These are phyloP conservation scores for Pollimyrus isidori DNA, from an alignment of 2,113 vertebrate species.

Conservation along the genomic window DNA sequence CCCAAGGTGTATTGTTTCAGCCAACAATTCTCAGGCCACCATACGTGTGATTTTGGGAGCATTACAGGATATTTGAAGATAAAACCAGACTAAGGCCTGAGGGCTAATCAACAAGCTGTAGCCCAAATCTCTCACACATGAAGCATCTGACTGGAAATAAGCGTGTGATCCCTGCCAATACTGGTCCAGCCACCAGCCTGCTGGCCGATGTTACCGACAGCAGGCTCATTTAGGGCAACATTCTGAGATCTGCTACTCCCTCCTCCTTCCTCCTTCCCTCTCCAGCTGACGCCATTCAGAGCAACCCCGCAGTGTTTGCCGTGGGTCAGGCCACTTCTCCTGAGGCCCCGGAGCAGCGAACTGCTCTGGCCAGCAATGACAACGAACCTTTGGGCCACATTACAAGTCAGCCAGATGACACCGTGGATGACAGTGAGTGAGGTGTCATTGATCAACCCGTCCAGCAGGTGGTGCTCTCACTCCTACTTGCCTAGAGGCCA, in stretches of 20 bases:
- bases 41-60: neutral
- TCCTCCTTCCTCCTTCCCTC: constrained; percentile 32
- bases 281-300: constrained; percentile 54
- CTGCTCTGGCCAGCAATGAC: constrained; percentile 89
- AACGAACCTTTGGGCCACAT: constrained; percentile 90
- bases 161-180: neutral
- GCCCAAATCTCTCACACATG: neutral
- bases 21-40: neutral
- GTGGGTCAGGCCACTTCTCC: constrained; percentile 59
- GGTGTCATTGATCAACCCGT: neutral
- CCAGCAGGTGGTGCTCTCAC: neutral
- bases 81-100: neutral
- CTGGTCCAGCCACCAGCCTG: neutral
- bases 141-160: neutral
- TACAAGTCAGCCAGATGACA: constrained; percentile 84
- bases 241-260: neutral
- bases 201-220: neutral
- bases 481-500: neutral
- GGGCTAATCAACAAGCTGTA: neutral
- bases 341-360: constrained; percentile 61
- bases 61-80: neutral
- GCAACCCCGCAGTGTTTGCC: constrained; percentile 53
- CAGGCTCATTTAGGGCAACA: neutral
- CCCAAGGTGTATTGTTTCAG: neutral
- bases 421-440: constrained; percentile 89